Base-by-base conservation (phyloP, 2,888 invertebrate species). In the Barypeithes pellucidus region DNA sequence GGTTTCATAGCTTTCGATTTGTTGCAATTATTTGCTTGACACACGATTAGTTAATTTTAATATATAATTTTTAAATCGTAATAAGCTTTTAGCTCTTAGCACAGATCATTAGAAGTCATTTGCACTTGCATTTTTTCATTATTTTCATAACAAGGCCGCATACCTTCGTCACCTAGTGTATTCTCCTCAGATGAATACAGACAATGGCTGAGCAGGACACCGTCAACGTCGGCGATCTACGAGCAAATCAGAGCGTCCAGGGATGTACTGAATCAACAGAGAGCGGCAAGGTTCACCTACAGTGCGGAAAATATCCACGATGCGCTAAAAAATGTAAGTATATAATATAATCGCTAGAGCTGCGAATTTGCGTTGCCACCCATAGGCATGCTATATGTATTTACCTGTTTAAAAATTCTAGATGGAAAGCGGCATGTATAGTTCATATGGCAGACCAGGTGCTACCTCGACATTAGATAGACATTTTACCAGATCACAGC, bases 121-220 rank as follows among this genome's bases (percentile, higher is more conserved):
- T 60, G 74, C 68, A 69, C 75, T 61, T 52, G 67, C 76, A 59
- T 69, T 65, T 69, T 68, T 63, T 72, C 70, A 61, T 73, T 73
- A 54, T 67, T 72, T 72, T 67, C 66, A 66, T 73, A 62, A 71
- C 69, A 81, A 85, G 84, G 85, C 79, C 80, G 82, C 79, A 81
- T 81, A 82, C 84, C 83, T 77, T 84, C 84, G 81, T 85, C 85
- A 82, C 80, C 84, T 81, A 85, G 84, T 85, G 84, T 77, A 85
- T 96, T 96, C 88, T 95, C 95, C 78, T 94, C 95, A 82, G 96
- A 95, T 87, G 96, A 96, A 87, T 96, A 97, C 85, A 91, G 96
- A 78, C 95, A 96, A 79, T 97, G 97, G 97, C 87, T 97, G 83
- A 93, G 95, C 76, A 91, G 95, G 63, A 94, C 95, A 9, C 95